phyloP scores from a whole-genome alignment of 92 coral and sea anemone species.

The Phenganax stokvisi region DNA sequence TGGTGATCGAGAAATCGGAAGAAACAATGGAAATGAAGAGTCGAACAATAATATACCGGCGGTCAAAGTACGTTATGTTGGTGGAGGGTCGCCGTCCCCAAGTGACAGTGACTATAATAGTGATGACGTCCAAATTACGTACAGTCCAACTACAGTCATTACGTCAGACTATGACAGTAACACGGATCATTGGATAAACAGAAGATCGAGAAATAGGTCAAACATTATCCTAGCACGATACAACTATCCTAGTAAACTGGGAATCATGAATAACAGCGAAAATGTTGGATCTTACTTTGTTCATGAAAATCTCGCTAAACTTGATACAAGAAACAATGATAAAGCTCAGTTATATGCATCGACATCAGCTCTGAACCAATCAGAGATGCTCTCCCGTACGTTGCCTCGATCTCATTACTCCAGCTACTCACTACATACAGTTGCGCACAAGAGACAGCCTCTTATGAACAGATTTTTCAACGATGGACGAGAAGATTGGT shows the following conservation, averaged over 20 bases:
- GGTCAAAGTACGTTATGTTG: conserved; percentile 34
- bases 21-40: not conserved
- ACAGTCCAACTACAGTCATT: conserved; percentile 13
- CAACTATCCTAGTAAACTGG: conserved; percentile 34
- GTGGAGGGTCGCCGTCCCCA: conserved; percentile 26
- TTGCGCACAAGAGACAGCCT: conserved; percentile 4
- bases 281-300: conserved; percentile 33
- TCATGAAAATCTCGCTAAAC: not conserved
- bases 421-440: conserved; percentile 11
- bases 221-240: conserved; percentile 11
- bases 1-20: not conserved
- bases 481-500: conserved; percentile 31
- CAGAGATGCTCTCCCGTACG: not conserved
- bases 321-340: not conserved
- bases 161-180: conserved; percentile 13
- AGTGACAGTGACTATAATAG: conserved; percentile 33
- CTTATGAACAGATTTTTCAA: conserved; percentile 21
- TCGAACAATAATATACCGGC: conserved; percentile 14
- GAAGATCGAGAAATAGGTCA: conserved; percentile 14
- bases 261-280: conserved; percentile 38
- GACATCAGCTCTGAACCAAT: conserved; percentile 25
- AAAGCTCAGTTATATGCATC: conserved; percentile 30
- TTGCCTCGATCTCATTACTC: conserved; percentile 34
- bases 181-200: conserved; percentile 15
- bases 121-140: conserved; percentile 18